A percentile compares a stretch with the other conserved stretches of the same genome.
phyloP scores from a whole-genome alignment of 2,888 invertebrate genomes.

The Dolichopus griseipennis region DNA sequence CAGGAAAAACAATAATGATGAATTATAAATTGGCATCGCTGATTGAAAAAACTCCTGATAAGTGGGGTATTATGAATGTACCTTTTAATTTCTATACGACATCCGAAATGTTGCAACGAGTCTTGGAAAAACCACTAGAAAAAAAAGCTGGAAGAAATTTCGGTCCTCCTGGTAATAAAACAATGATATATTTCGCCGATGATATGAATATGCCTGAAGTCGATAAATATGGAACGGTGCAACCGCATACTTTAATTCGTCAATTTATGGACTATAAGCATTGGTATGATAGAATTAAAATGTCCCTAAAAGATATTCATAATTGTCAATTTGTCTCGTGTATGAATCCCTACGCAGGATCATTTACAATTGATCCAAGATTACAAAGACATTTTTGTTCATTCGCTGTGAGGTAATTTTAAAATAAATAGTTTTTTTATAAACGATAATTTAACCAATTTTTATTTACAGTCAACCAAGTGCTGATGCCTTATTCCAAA shows the following conservation, averaged over 20 bases:
- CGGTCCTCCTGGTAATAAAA: slow-evolving; percentile 88
- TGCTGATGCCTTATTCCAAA: slow-evolving; percentile 68
- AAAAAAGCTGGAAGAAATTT: slow-evolving; percentile 92
- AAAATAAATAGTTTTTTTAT: background rate
- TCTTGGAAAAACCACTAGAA: slow-evolving; percentile 84
- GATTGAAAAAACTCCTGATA: slow-evolving; percentile 47
- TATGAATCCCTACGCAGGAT: slow-evolving; percentile 95
- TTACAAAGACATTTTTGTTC: slow-evolving; percentile 82
- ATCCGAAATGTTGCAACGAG: slow-evolving; percentile 80
- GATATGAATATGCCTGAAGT: slow-evolving; percentile 98
- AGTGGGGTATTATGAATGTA: slow-evolving; percentile 75
- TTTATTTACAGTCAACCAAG: slow-evolving; percentile 64
- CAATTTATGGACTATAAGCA: slow-evolving; percentile 91
- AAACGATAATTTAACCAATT: slow-evolving; percentile 12
- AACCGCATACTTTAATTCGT: slow-evolving; percentile 86
- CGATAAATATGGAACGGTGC: slow-evolving; percentile 87
- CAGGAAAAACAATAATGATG: slow-evolving; percentile 88
- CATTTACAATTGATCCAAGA: slow-evolving; percentile 85
- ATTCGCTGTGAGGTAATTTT: slow-evolving; percentile 66
- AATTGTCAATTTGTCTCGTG: slow-evolving; percentile 90
- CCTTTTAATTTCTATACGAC: slow-evolving; percentile 94
- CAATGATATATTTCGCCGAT: slow-evolving; percentile 87
- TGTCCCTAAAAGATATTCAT: slow-evolving; percentile 80
- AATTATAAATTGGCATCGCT: slow-evolving; percentile 69
- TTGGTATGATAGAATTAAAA: slow-evolving; percentile 87